phyloP scores from a whole-genome alignment of 2,888 invertebrate genomes.

The Chrysolina haemoptera region DNA sequence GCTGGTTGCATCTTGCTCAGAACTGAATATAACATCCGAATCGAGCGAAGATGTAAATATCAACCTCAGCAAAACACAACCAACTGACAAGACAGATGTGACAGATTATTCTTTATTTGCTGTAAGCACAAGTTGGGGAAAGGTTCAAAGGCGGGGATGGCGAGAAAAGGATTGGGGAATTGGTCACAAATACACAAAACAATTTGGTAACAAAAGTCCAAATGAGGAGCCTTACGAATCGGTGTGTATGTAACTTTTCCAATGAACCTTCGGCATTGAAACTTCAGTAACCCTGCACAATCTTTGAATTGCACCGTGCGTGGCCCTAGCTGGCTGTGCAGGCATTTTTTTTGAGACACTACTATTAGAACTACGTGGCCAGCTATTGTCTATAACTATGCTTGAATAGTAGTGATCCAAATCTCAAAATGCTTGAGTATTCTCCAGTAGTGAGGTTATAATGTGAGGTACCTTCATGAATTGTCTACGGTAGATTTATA shows the following conservation, averaged over 20 bases:
- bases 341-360: slow-evolving; percentile 66
- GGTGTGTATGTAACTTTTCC: slow-evolving; percentile 50
- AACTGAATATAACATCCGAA: not conserved
- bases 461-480: not conserved
- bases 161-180: slow-evolving; percentile 45
- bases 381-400: slow-evolving; percentile 64
- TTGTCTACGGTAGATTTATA: not conserved
- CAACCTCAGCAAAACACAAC: slow-evolving; percentile 46
- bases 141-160: slow-evolving; percentile 34
- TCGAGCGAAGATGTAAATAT: too few relatives aligned
- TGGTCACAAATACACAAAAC: slow-evolving; percentile 45
- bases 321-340: slow-evolving; percentile 70
- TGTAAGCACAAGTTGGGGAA: slow-evolving; percentile 50
- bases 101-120: slow-evolving; percentile 38
- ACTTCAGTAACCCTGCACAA: slow-evolving; percentile 62
- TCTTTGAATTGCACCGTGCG: slow-evolving; percentile 63
- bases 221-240: slow-evolving; percentile 68
- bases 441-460: not conserved
- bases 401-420: slow-evolving; percentile 57
- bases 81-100: slow-evolving; percentile 46
- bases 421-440: slow-evolving; percentile 42
- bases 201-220: slow-evolving; percentile 57
- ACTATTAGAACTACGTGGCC: slow-evolving; percentile 63
- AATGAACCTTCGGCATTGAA: slow-evolving; percentile 23
- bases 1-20: slow-evolving; percentile 44